Percentiles rank a stretch among this genome's conserved stretches.
Evolutionary conservation across 2,888 invertebrate species (phyloP).

Genomic region (Philhelius pedissequus): DNA sequence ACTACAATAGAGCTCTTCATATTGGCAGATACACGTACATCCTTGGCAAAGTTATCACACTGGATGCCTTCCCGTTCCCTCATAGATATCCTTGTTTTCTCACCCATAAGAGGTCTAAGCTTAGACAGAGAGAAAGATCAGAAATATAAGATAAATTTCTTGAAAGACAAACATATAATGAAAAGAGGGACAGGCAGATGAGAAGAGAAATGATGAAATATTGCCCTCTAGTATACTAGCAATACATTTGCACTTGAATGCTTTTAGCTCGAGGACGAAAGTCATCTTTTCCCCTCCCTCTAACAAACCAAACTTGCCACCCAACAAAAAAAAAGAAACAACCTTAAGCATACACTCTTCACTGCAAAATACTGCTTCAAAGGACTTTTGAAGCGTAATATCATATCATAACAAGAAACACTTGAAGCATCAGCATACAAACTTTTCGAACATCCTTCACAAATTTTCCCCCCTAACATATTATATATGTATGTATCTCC

Average conservation of each 20-base stretch:
- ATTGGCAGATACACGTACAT: background rate
- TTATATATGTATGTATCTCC: no score
- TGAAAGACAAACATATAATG: slow-evolving; percentile 35
- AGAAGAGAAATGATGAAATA: slow-evolving; percentile 4
- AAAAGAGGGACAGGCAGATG: background rate
- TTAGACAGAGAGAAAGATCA: slow-evolving; percentile 5
- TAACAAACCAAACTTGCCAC: background rate
- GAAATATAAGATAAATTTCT: slow-evolving; percentile 36
- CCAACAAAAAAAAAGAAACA: background rate
- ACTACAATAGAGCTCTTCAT: slow-evolving; percentile 41
- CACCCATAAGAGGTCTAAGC: background rate
- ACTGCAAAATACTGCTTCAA: slow-evolving; percentile 53
- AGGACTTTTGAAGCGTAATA: slow-evolving; percentile 61
- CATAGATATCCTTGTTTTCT: background rate
- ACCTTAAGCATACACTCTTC: slow-evolving; percentile 23
- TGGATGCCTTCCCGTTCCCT: background rate
- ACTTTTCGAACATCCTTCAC: slow-evolving; percentile 45
- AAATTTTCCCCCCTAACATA: background rate
- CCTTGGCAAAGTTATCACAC: slow-evolving; percentile 36
- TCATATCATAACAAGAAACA: slow-evolving; percentile 67
- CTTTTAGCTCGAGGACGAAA: slow-evolving; percentile 66
- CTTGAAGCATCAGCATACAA: slow-evolving; percentile 55
- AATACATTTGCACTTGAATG: slow-evolving; percentile 64
- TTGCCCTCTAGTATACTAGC: slow-evolving; percentile 14
- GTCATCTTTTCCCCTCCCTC: slow-evolving; percentile 33